Conservation (phyloP, 2,888 invertebrate genomes). For the Lymantria dispar region DNA sequence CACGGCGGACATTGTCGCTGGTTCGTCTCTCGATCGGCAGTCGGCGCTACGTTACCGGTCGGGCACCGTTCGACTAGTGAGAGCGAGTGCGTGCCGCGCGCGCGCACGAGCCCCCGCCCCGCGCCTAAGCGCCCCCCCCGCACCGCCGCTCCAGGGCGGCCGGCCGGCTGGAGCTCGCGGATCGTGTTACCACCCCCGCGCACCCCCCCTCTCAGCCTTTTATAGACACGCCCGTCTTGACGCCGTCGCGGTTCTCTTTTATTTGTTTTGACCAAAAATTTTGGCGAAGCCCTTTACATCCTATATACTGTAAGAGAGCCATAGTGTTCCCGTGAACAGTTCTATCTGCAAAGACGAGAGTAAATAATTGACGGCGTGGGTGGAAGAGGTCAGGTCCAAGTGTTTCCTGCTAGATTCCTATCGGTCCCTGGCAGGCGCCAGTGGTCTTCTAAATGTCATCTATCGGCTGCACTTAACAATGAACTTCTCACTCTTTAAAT, state of each 20-base stretch:
- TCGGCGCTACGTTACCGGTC: conserved; percentile 83
- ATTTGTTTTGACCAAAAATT: conserved; percentile 78
- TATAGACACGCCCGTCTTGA: conserved; percentile 79
- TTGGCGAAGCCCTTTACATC: conserved; percentile 65
- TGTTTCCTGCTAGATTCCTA: conserved; percentile 57
- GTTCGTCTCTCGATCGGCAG: conserved; percentile 80
- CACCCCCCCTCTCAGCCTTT: conserved; percentile 80
- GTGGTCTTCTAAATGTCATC: conserved; percentile 49
- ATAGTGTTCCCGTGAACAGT: conserved; percentile 14
- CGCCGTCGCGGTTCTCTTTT: conserved; percentile 68
- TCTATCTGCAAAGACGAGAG: conserved; percentile 12
- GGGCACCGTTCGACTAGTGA: conserved; percentile 83
- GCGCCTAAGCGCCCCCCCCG: conserved; percentile 27
- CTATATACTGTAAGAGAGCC: conserved; percentile 29
- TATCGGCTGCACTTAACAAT: conserved; percentile 72
- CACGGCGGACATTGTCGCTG: conserved; percentile 88
- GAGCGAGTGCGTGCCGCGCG: conserved; percentile 71
- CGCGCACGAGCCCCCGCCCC: conserved; percentile 51
- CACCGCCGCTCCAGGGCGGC: conserved; percentile 69
- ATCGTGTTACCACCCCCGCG: conserved; percentile 82
- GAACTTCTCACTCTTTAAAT: conserved; percentile 67
- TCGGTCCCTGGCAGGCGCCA: conserved; percentile 61
- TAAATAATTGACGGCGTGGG: conserved; percentile 26
- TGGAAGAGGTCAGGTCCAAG: conserved; percentile 38
- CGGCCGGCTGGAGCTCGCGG: conserved; percentile 79